These are phyloP conservation scores for Coracias cyanogaster DNA, from an alignment of 2,797 vertebrate species.

Conservation along the genomic window DNA sequence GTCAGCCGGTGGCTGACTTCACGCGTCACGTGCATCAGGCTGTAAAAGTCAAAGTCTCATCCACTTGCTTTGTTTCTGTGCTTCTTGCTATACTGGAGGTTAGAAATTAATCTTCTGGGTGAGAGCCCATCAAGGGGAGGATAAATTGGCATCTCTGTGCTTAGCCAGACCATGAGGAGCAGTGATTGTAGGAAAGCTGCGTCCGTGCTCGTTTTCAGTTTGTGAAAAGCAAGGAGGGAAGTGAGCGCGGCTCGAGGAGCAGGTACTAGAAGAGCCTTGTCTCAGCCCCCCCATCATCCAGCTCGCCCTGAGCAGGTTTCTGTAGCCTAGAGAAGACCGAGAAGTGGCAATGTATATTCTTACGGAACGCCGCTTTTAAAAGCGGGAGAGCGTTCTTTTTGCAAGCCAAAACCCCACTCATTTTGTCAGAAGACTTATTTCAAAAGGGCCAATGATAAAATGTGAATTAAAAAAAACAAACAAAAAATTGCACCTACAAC, in stretches of 20 bases:
- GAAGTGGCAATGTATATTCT: not conserved
- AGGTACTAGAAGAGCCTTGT: not conserved
- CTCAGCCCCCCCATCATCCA: not conserved
- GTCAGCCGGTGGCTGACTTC: not conserved
- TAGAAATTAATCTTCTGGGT: not conserved
- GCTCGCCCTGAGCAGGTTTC: constrained; percentile 15
- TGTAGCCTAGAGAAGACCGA: not conserved
- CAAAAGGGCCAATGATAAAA: constrained; percentile 58
- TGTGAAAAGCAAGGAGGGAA: not conserved
- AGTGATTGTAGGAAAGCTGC: not conserved
- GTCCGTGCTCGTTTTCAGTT: not conserved
- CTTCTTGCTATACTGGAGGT: constrained; percentile 2
- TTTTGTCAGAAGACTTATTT: constrained; percentile 17
- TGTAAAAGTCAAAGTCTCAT: constrained; percentile 8
- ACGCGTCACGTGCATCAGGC: not conserved
- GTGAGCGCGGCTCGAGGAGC: not conserved
- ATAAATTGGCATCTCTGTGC: not conserved
- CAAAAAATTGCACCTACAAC: not conserved
- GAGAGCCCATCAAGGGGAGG: not conserved
- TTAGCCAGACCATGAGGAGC: not conserved
- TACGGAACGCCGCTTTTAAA: constrained; percentile 5
- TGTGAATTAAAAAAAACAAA: constrained; percentile 37
- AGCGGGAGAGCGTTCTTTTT: not conserved
- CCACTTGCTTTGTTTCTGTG: constrained; percentile 34
- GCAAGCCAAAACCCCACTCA: not conserved